phyloP scores from a whole-genome alignment of 1,140 invertebrate genomes.

The Dreissena rostriformis region DNA sequence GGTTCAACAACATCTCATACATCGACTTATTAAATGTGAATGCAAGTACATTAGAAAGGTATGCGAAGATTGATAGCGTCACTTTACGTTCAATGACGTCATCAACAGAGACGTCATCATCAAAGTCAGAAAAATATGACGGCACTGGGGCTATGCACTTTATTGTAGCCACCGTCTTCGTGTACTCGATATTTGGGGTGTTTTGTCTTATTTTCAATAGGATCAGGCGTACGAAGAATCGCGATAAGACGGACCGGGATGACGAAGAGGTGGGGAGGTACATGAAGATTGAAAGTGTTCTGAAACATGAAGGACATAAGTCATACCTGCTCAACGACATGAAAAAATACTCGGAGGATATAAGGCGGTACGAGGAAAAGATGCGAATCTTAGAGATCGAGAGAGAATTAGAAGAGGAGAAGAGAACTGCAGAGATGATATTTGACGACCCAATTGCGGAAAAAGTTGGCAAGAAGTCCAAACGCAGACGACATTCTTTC shows the following conservation, averaged over 20 bases:
- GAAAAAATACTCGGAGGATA: conserved; percentile 28
- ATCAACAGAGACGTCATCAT: neutral
- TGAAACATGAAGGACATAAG: conserved; percentile 45
- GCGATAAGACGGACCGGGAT: neutral
- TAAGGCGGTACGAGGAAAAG: conserved; percentile 22
- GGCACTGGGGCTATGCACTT: conserved; percentile 44
- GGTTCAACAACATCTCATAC: neutral
- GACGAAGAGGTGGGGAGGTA: conserved; percentile 29
- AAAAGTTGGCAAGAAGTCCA: neutral
- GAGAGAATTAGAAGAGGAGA: conserved; percentile 7
- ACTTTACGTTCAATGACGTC: neutral
- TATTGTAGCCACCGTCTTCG: conserved; percentile 25
- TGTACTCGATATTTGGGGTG: conserved; percentile 39
- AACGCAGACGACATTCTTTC: neutral
- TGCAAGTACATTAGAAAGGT: neutral
- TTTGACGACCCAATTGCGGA: neutral
- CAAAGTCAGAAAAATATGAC: conserved; percentile 9
- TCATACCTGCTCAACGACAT: conserved; percentile 25
- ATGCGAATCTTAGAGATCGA: conserved; percentile 25
- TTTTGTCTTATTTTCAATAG: conserved; percentile 25
- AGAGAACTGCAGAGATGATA: neutral
- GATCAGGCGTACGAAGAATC: neutral
- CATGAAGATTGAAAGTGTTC: conserved; percentile 12
- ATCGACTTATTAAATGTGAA: neutral
- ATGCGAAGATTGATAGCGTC: neutral